These are phyloP conservation scores for Sebastes taczanowskii DNA, from an alignment of 2,797 vertebrate species.

Conservation along the genomic window DNA sequence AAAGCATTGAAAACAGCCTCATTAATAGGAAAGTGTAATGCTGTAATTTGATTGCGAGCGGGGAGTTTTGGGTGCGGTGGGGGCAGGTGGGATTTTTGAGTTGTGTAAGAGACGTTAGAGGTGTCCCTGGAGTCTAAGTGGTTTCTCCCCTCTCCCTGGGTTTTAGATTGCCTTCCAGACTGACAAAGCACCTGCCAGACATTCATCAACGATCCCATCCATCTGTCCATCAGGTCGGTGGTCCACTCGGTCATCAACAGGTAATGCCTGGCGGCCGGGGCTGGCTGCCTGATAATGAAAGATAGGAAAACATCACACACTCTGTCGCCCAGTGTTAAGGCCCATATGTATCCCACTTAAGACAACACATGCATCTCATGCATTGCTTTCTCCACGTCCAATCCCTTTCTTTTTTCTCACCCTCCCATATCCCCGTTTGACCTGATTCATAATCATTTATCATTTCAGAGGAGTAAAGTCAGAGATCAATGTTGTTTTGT, in stretches of 20 bases:
- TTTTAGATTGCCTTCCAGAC: conserved; percentile 85
- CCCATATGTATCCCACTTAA: conserved; percentile 80
- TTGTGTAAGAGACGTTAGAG: conserved; percentile 72
- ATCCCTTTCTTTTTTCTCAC: conserved; percentile 14
- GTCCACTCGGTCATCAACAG: conserved; percentile 83
- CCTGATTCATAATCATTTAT: conserved; percentile 52
- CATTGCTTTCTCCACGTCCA: conserved; percentile 48
- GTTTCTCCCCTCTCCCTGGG: conserved; percentile 76
- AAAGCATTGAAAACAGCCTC: conserved; percentile 52
- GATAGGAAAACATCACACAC: conserved; percentile 85
- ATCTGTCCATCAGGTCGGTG: conserved; percentile 86
- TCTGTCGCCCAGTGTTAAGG: conserved; percentile 80
- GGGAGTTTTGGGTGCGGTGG: conserved; percentile 9
- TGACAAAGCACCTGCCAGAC: conserved; percentile 89
- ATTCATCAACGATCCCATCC: conserved; percentile 85
- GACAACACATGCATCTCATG: conserved; percentile 73
- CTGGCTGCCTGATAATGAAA: conserved; percentile 83
- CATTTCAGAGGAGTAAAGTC: conserved; percentile 40
- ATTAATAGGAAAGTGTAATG: conserved; percentile 60
- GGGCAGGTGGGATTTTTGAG: conserved; percentile 61
- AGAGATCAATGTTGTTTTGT: conserved; percentile 51
- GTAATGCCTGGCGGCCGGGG: conserved; percentile 79
- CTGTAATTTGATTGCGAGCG: conserved; percentile 73
- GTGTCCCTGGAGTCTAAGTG: conserved; percentile 79
- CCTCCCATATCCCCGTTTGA: conserved; percentile 27